Base-by-base conservation (phyloP, 2,888 invertebrate species). In the Nemotelus pantherinus region DNA sequence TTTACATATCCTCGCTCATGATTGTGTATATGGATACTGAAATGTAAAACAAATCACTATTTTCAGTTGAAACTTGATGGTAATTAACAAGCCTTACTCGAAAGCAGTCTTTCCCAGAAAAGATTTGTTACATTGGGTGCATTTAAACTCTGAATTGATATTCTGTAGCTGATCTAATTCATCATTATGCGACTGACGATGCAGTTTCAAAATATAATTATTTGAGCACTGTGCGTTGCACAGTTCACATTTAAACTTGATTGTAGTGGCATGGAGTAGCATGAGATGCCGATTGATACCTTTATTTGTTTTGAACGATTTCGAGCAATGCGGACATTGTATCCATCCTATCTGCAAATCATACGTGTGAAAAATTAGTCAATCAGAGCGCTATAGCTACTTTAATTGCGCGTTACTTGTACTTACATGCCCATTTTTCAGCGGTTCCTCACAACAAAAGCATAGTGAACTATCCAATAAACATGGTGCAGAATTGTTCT, bases 151-250 rank as follows among this genome's bases (percentile, higher is more conserved):
- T 6, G 60, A 50, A 39, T 39, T 5, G 7, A 6, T 44, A 3
- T 50, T 41, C 5, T 74, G 63, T 25, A 74, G 25, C 9, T 41
- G 60, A 47, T 74, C 74, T 2, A 74, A 10, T 10, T 74, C 74
- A 0, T 50, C 60, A 41, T 45, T 74, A 50, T 74, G 74, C n/a
- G 74, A 47, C 48, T 47, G 60, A 10, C 74, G 60, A 63, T 74
- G 74, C 41, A 74, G 41, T 63, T 74, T 74, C 47, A 74, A 60
- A 63, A 74, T 74, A 60, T 74, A 50, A 47, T 60, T 74, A 74
- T 74, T 74, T 39, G 74, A 47, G 48, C 74, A 74, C 63, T 74
- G 74, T 5, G n/a, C 60, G 43, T 45, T 3, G 60, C 74, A 74
- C 4, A 74, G 50, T n/a, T 74, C 74, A 39, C 74, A 74, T 41